Evolutionary conservation across 2,797 vertebrate genomes (phyloP).

Genomic region (Coranthus polyacanthus): DNA sequence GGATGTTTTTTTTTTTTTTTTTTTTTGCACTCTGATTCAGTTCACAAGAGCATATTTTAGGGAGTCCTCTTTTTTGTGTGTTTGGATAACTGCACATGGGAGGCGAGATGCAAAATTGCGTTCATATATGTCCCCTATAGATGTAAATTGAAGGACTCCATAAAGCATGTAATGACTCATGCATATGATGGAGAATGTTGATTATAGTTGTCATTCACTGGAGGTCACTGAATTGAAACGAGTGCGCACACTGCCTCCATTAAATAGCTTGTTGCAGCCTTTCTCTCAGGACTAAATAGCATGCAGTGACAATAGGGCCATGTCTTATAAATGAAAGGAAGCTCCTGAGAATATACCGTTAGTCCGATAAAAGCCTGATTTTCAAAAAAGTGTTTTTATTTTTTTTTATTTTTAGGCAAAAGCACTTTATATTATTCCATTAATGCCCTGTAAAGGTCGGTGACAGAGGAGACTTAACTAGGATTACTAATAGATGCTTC

Average conservation of each 20-base stretch:
- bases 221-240: constrained; percentile 62
- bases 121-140: constrained; percentile 22
- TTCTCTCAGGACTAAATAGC: constrained; percentile 44
- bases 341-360: constrained; percentile 9
- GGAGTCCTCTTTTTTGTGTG: background rate
- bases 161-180: constrained; percentile 64
- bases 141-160: constrained; percentile 59
- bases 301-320: constrained; percentile 16
- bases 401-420: constrained; percentile 3
- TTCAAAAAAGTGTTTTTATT: constrained; percentile 23
- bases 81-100: background rate
- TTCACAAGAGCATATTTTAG: constrained; percentile 19
- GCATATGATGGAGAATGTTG: constrained; percentile 50
- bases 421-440: constrained; percentile 17
- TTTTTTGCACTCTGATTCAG: background rate
- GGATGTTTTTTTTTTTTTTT: background rate
- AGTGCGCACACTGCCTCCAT: constrained; percentile 54
- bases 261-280: constrained; percentile 48
- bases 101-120: background rate
- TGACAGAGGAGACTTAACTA: background rate
- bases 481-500: constrained; percentile 10
- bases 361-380: constrained; percentile 41
- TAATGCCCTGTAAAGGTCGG: background rate
- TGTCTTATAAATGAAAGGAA: constrained; percentile 39
- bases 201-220: constrained; percentile 60